Conservation (phyloP, 2,797 vertebrate species). For the Helarctos malayanus region DNA sequence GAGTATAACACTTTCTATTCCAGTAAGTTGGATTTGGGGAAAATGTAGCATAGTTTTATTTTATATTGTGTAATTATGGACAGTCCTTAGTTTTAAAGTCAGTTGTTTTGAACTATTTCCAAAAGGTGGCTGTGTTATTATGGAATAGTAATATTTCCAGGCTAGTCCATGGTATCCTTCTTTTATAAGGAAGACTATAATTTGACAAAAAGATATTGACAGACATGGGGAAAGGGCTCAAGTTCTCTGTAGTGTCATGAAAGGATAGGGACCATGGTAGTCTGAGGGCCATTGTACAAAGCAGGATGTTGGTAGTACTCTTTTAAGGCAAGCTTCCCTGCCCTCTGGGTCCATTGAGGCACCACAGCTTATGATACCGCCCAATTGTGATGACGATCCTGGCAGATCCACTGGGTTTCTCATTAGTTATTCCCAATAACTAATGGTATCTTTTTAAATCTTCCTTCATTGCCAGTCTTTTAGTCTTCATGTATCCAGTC, state of each 20-base stretch:
- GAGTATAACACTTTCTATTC: slow-evolving; percentile 7
- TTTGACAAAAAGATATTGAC: background rate
- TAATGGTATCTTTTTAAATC: background rate
- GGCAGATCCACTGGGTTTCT: background rate
- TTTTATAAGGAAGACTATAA: background rate
- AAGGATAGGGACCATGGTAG: background rate
- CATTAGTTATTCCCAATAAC: background rate
- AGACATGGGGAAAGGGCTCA: background rate
- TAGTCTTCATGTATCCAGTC: background rate
- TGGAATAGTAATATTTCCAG: background rate
- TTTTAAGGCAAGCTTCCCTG: background rate
- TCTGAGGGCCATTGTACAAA: background rate
- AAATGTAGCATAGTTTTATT: slow-evolving; percentile 49
- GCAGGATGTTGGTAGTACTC: background rate
- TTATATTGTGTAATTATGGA: background rate
- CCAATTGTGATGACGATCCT: background rate
- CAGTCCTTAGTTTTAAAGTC: slow-evolving; percentile 10
- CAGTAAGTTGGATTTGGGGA: background rate
- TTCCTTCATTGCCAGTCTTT: background rate
- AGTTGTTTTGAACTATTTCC: slow-evolving; percentile 41
- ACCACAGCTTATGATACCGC: background rate
- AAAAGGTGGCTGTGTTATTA: background rate
- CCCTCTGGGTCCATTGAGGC: background rate
- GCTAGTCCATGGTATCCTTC: background rate
- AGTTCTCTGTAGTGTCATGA: background rate